Evolutionary conservation across 2,797 vertebrate genomes (phyloP), one percentile per base, ranked within the genome.

Genomic region (Spinus pinus): DNA sequence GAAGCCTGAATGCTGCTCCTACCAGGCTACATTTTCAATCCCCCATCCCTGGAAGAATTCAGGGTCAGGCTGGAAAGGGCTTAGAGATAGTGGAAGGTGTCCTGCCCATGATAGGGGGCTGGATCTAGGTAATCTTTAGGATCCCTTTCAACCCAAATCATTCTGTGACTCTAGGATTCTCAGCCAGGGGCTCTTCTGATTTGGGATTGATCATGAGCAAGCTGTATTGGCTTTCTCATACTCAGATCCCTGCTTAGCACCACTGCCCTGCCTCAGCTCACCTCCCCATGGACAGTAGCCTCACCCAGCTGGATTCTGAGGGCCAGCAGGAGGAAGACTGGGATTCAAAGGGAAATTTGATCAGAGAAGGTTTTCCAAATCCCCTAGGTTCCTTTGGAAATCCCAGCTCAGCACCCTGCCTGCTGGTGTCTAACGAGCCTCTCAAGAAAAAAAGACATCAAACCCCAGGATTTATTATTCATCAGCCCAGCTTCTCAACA

Each of bases 401-500:
- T 90, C 82, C 65, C 90, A 77, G 67, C 71, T 94, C 86, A 92
- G 64, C 80, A 54, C 47, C 41, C 56, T 88, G 72, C 53, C 69
- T 65, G 64, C 41, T 37, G 42, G 18, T 85, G 71, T 22, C 83
- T 95, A 95, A 96, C 12, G 0, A 97, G 88, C 41, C 37, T 70
- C 78, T 92, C 64, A 64, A 64, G 53, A 41, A 88, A 91, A 87
- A 72, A 61, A 84, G 49, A 84, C 42, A 86, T 49, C 58, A 89
- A 92, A 67, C 86, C 30, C 35, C 19, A 66, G 81, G 90, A 57
- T 71, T 93, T 95, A 80, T 71, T 74, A 86, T 74, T 77, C 93
- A 94, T 93, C 92, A 88, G 46, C n/a, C 46, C 10, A 16, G 30
- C 74, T 82, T 90, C 86, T 95, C 94, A 92, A 46, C 94, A 92